Percentiles rank a stretch among this genome's conserved stretches.
Conservation (phyloP, 2,888 invertebrate genomes). For the Neocrepidodera transversa region DNA sequence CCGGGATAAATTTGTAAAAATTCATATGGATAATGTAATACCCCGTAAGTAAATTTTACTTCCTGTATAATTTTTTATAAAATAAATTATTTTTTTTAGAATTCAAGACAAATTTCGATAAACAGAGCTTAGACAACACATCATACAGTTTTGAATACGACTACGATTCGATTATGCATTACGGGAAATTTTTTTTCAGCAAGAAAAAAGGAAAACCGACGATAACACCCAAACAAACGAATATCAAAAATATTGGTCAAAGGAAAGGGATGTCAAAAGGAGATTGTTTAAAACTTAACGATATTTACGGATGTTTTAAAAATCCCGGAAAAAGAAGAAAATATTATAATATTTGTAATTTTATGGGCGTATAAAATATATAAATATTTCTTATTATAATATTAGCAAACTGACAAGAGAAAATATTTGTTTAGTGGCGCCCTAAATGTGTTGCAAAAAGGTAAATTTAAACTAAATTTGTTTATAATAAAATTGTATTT, state of each 20-base stretch:
- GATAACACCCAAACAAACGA: slow-evolving; percentile 66
- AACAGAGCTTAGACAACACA: slow-evolving; percentile 69
- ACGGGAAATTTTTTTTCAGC: slow-evolving; percentile 72
- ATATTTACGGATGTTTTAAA: slow-evolving; percentile 69
- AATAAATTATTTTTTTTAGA: slow-evolving; percentile 57
- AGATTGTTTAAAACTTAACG: slow-evolving; percentile 73
- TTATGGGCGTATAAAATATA: slow-evolving; percentile 59
- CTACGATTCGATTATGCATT: slow-evolving; percentile 82
- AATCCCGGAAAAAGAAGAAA: slow-evolving; percentile 59
- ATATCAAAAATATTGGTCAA: slow-evolving; percentile 66
- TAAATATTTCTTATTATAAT: no score
- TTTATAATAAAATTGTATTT: slow-evolving; percentile 19
- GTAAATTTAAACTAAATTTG: background rate
- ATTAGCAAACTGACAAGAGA: no score
- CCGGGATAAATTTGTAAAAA: slow-evolving; percentile 73
- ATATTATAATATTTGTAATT: slow-evolving; percentile 65
- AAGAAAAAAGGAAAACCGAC: slow-evolving; percentile 69
- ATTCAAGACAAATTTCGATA: slow-evolving; percentile 70
- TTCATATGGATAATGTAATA: slow-evolving; percentile 73
- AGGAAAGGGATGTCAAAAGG: slow-evolving; percentile 69
- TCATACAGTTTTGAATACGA: slow-evolving; percentile 76
- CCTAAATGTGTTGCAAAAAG: no score
- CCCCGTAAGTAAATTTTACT: slow-evolving; percentile 65
- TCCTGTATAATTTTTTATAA: background rate
- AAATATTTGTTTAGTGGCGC: no score